Evolutionary conservation across 2,113 vertebrate species (phyloP), one percentile per base, ranked within the genome.

Genomic region (Platysteira castanea): DNA sequence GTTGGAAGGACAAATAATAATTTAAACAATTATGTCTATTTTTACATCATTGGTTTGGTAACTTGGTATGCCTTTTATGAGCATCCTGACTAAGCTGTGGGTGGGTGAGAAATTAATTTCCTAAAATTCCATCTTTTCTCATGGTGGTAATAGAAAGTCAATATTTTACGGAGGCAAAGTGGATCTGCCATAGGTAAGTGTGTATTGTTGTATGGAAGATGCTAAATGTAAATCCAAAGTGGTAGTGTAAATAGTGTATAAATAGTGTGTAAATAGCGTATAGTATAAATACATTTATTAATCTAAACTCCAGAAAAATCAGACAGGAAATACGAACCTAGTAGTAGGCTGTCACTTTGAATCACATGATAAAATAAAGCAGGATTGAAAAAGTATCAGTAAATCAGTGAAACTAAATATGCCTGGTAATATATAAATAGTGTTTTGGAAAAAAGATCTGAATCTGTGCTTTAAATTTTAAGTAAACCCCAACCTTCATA

Each of bases 401-500:
- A 77, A 90, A 91, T 53, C 22, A 44, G 4, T 73, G 27, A 76
- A 85, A 59, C 6, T 54, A 83, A 76, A 49, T 69, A 70, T 47
- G 24, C 10, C 59, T 10, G 19, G 50, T 65, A 61, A 80, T 65
- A 22, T 33, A 77, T 53, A 64, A 82, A 71, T 41, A 33, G 3
- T 69, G 18, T 68, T 90, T 89, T 82, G 26, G 53, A 76, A 87
- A 79, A 27, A 87, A 76, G 50, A 73, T 69, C 59, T 73, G 49
- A 86, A 89, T 90, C 84, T 65, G 16, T 92, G 50, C 42, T 95
- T 96, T 93, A 69, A 97, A 94, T 95, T 95, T 33, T 37, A 89
- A 87, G 57, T 69, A 83, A 96, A 56, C 19, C 27, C 16, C 70
- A 93, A 7, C 61, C 89, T 94, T 93, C 39, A 60, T 68, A 19